Evolutionary conservation across 2,888 invertebrate genomes (phyloP).

Genomic region (Ochropleura plecta): DNA sequence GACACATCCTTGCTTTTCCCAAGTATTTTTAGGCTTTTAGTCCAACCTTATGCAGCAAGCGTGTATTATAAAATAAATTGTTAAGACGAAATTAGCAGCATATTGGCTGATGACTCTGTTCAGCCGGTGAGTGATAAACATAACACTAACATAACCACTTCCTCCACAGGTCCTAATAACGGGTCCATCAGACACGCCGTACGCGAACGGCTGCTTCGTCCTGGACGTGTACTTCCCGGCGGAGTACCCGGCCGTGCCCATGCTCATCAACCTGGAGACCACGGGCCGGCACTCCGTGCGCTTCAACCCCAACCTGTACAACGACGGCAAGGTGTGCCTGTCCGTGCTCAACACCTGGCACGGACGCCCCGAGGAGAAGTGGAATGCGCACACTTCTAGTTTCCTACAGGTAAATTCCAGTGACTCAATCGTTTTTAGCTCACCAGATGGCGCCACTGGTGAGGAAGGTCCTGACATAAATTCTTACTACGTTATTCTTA

Average conservation of each 20-base stretch:
- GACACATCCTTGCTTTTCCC: too few relatives aligned
- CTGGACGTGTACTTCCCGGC: slow-evolving; percentile 97
- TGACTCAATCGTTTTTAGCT: too few relatives aligned
- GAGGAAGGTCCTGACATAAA: too few relatives aligned
- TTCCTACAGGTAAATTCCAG: slow-evolving; percentile 92
- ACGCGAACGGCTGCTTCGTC: slow-evolving; percentile 97
- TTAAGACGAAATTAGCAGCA: neutral
- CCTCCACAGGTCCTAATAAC: slow-evolving; percentile 95
- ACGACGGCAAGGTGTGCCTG: slow-evolving; percentile 98
- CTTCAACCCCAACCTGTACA: slow-evolving; percentile 98
- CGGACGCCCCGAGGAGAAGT: slow-evolving; percentile 98
- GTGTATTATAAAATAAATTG: neutral
- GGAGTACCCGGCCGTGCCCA: slow-evolving; percentile 95
- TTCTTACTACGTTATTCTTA: too few relatives aligned
- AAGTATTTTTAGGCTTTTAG: neutral
- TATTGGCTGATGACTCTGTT: too few relatives aligned
- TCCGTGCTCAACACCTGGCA: slow-evolving; percentile 99
- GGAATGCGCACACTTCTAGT: slow-evolving; percentile 98
- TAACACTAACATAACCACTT: neutral
- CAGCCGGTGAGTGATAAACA: neutral
- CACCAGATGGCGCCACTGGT: too few relatives aligned
- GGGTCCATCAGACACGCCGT: slow-evolving; percentile 97
- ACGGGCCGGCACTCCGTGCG: slow-evolving; percentile 97
- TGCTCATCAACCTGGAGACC: slow-evolving; percentile 97
- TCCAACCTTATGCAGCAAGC: neutral